These are phyloP conservation scores for Rostratula benghalensis DNA, from an alignment of 2,113 vertebrate species.

Conservation along the genomic window DNA sequence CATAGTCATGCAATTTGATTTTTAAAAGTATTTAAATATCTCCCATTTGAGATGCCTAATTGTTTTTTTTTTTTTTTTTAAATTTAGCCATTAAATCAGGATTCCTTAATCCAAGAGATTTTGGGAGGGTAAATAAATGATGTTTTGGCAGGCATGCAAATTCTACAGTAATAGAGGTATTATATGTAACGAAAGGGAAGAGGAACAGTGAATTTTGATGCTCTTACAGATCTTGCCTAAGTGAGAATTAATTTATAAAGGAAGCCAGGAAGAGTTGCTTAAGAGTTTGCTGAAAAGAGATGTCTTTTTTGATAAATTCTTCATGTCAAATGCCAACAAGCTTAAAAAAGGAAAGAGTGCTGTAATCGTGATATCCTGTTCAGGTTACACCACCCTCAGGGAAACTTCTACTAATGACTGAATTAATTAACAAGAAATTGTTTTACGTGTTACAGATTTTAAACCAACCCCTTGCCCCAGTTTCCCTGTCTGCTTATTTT, in stretches of 20 bases:
- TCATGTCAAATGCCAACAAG: constrained; percentile 30
- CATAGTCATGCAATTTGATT: background rate
- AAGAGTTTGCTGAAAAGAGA: background rate
- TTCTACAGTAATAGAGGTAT: background rate
- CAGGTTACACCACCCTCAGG: constrained; percentile 55
- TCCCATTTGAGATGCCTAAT: background rate
- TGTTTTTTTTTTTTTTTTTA: background rate
- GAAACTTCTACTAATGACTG: constrained; percentile 40
- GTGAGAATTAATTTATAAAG: background rate
- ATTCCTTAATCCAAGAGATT: background rate
- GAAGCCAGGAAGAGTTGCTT: background rate
- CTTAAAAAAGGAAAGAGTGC: background rate
- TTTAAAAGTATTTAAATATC: background rate
- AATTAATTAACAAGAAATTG: constrained; percentile 59
- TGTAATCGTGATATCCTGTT: constrained; percentile 61
- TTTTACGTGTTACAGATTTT: constrained; percentile 38
- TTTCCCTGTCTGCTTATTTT: constrained; percentile 25
- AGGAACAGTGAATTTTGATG: background rate
- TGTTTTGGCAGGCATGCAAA: background rate
- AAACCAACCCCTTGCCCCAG: background rate
- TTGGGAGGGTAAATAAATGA: background rate
- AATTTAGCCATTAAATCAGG: background rate
- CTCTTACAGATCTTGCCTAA: background rate
- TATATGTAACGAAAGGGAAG: background rate
- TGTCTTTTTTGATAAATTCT: constrained; percentile 49